Evolutionary conservation across 2,797 vertebrate species (phyloP).

Genomic region (Pantherophis vulpinus): DNA sequence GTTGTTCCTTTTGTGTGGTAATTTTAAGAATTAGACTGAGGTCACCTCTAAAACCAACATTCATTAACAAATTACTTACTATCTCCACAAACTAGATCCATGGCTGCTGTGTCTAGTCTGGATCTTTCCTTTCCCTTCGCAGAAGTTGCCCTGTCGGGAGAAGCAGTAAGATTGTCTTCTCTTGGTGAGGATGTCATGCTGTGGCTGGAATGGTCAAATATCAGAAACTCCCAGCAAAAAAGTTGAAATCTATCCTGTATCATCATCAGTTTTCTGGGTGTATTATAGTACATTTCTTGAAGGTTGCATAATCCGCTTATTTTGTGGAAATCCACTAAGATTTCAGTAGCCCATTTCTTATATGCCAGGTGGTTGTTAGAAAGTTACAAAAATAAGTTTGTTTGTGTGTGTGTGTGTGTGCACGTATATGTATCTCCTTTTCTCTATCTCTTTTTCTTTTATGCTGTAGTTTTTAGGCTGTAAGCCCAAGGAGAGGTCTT

Average conservation of each 20-base stretch:
- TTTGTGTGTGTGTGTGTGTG: fast-evolving
- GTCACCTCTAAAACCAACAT: neutral
- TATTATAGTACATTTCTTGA: neutral
- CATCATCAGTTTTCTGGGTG: neutral
- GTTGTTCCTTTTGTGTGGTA: neutral
- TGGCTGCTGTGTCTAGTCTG: neutral
- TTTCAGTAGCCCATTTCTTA: neutral
- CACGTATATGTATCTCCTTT: fast-evolving
- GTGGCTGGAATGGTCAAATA: neutral
- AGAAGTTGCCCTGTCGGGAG: neutral
- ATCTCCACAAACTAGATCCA: neutral
- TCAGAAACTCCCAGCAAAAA: neutral
- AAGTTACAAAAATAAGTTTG: neutral
- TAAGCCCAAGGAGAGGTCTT: neutral
- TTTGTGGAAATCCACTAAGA: neutral
- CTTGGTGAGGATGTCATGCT: neutral
- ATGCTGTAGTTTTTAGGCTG: neutral
- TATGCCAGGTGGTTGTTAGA: neutral
- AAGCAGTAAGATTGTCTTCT: neutral
- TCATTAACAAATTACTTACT: neutral
- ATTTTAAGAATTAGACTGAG: neutral
- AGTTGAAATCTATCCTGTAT: neutral
- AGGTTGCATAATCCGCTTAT: neutral
- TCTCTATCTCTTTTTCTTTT: neutral
- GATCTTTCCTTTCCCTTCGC: neutral